phyloP scores from a whole-genome alignment of 2,797 vertebrate genomes.

The Myripristis jacobus region DNA sequence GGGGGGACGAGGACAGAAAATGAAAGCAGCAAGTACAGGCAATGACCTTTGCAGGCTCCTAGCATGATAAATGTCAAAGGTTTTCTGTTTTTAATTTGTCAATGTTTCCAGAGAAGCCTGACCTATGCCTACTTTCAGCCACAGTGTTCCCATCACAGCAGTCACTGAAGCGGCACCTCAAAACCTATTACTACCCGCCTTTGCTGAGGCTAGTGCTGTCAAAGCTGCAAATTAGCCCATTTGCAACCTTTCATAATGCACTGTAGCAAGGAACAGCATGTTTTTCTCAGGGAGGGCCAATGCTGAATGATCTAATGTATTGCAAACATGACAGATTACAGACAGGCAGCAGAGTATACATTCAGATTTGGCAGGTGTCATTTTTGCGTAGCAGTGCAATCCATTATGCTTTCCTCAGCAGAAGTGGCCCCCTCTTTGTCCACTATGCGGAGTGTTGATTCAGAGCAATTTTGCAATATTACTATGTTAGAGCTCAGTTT shows the following conservation, averaged over 20 bases:
- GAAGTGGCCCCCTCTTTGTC: conserved; percentile 48
- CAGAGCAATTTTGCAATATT: neutral
- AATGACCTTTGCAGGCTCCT: conserved; percentile 79
- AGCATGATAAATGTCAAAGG: conserved; percentile 84
- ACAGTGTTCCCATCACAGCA: conserved; percentile 72
- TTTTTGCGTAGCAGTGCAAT: conserved; percentile 55
- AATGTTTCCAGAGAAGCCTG: conserved; percentile 80
- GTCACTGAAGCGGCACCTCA: conserved; percentile 77
- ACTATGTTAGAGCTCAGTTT: neutral
- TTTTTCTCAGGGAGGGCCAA: conserved; percentile 55
- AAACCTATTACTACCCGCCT: conserved; percentile 76
- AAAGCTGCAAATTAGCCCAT: conserved; percentile 82
- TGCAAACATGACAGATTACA: conserved; percentile 68
- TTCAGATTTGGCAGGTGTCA: conserved; percentile 69
- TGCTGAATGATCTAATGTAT: conserved; percentile 42
- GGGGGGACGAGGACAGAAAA: conserved; percentile 63
- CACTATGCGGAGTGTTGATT: neutral
- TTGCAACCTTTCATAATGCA: conserved; percentile 81
- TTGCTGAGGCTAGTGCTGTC: conserved; percentile 76
- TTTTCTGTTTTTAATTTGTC: conserved; percentile 84
- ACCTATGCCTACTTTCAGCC: conserved; percentile 78
- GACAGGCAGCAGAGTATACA: conserved; percentile 54
- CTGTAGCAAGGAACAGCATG: conserved; percentile 71
- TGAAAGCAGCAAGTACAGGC: conserved; percentile 72
- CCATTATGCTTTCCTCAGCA: conserved; percentile 55